Conservation (phyloP, 2,113 vertebrate species). For the Heloderma charlesbogerti region DNA sequence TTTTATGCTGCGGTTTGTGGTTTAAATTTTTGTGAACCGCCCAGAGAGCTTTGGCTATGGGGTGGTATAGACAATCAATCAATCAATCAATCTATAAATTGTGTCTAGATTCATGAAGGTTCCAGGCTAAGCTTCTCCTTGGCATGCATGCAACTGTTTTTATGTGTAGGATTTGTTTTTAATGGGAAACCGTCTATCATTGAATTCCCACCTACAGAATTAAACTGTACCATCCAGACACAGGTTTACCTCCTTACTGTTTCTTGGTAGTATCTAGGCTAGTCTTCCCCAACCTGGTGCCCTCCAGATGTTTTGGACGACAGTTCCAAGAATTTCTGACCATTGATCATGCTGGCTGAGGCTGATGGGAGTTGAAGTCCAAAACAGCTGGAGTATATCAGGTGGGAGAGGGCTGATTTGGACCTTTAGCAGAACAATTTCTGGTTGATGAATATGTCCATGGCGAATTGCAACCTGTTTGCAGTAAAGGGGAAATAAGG, state of each 20-base stretch:
- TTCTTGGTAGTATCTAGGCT: neutral
- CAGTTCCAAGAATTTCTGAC: too few relatives aligned
- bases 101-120: neutral
- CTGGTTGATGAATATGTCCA: neutral
- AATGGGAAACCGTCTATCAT: neutral
- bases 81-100: too few relatives aligned
- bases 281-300: too few relatives aligned
- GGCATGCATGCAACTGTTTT: neutral
- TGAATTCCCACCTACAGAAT: neutral
- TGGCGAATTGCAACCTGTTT: neutral
- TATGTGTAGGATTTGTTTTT: neutral
- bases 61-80: too few relatives aligned
- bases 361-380: too few relatives aligned
- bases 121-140: neutral
- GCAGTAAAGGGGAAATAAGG: slow-evolving; percentile 5
- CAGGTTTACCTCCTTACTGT: neutral
- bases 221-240: neutral
- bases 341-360: too few relatives aligned
- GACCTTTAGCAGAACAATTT: neutral
- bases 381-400: too few relatives aligned
- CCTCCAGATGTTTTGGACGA: too few relatives aligned
- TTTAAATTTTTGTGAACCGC: too few relatives aligned
- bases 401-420: neutral
- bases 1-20: too few relatives aligned
- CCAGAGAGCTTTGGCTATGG: too few relatives aligned